Base-by-base conservation (phyloP, 2,888 invertebrate genomes). In the Philopedon plagiatum region DNA sequence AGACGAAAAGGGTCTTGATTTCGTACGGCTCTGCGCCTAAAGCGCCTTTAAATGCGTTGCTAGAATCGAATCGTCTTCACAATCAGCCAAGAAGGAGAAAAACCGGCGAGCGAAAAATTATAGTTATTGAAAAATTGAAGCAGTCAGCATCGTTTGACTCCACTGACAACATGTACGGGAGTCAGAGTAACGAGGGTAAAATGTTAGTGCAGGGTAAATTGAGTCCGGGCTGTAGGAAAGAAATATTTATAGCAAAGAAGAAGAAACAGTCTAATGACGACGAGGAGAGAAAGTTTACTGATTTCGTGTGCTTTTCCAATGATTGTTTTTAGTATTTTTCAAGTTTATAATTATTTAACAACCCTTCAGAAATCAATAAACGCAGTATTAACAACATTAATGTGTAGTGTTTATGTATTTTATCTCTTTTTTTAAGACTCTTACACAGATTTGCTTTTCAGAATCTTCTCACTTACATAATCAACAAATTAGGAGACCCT, bases 401-500 rank as follows among this genome's bases (percentile, higher is more conserved):
- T n/a, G n/a, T n/a, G n/a, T n/a, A n/a, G n/a, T n/a, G n/a, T n/a
- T n/a, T n/a, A n/a, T n/a, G n/a, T n/a, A n/a, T n/a, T n/a, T n/a
- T n/a, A n/a, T n/a, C n/a, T n/a, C n/a, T n/a, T n/a, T n/a, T n/a
- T n/a, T n/a, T n/a, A n/a, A n/a, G n/a, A n/a, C n/a, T 46, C 2
- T 11, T 2, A 11, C n/a, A 11, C 4, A 46, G 5, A 23, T 46
- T 62, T 67, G 0, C 64, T 76, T 81, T 78, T 34, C 83, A 93
- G 89, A 90, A 91, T 82, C 86, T 99, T 4, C 85, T 99, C 1
- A 88, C 91, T 0, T 90, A 93, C 82, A 86, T 99, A 54, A 93
- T 98, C 1, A 99, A 99, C 85, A 99, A 99, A 85, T 87, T 99
- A 8, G 99, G 99, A 9, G 99, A 99, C 87, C 98, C 98, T 0